These are phyloP conservation scores for Podocnemis expansa DNA, from an alignment of 2,113 vertebrate genomes.

Conservation along the genomic window DNA sequence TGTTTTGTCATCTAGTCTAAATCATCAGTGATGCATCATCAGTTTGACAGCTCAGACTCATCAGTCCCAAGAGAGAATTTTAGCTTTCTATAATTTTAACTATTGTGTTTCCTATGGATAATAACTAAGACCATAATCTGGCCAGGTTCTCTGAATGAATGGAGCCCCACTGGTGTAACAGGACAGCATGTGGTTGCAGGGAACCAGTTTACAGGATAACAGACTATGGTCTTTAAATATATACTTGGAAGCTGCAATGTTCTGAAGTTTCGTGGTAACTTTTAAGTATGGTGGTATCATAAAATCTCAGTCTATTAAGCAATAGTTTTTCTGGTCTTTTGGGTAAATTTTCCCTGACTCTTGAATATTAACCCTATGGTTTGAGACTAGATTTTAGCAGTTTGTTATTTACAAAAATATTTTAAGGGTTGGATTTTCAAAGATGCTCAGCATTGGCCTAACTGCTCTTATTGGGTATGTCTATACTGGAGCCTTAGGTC, in stretches of 20 bases:
- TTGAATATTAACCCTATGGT: not conserved
- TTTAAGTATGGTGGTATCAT: not conserved
- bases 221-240: not conserved
- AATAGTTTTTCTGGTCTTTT: not conserved
- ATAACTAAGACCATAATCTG: not conserved
- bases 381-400: not conserved
- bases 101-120: not conserved
- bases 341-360: not conserved
- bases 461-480: not conserved
- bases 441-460: not conserved
- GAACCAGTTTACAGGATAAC: not conserved
- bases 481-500: too few relatives aligned
- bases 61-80: not conserved
- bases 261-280: not conserved
- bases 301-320: not conserved
- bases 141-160: not conserved
- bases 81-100: not conserved
- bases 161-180: not conserved
- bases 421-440: not conserved
- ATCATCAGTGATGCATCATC: not conserved
- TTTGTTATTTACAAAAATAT: not conserved
- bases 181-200: not conserved
- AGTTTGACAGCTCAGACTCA: not conserved
- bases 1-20: not conserved
- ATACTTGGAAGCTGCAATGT: not conserved